Evolutionary conservation across 2,888 invertebrate genomes (phyloP), one percentile per base, ranked within the genome.

Genomic region (Gari tellinella): DNA sequence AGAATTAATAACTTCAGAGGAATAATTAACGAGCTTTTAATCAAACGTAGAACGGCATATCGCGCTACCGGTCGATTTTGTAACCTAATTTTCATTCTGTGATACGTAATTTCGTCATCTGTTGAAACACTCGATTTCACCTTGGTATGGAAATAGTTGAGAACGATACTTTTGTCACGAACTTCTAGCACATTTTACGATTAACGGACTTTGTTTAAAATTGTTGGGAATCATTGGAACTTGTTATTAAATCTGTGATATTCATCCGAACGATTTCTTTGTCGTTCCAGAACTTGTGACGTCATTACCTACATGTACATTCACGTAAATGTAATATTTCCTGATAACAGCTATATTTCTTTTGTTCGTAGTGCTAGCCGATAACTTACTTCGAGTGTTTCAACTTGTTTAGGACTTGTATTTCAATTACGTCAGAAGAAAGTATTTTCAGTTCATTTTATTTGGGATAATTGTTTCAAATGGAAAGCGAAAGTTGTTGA

Each of bases 71-170:
- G 78, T 55, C 53, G 69, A 67, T 61, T 60, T 72, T 21, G 31
- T 73, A 62, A 78, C 70, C 78, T 63, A 73, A 52, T 77, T 70
- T 46, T 60, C 40, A 56, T 66, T 58, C 55, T 70, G 69, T 67
- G 68, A 68, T 65, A 68, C 74, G 77, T 75, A 74, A 80, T 82
- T 82, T 82, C 82, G 72, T 82, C 82, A 82, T 80, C 65, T 78
- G 73, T 72, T 80, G 82, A 77, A 82, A 82, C 77, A 72, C 69
- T 75, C 72, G 79, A 74, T 80, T 80, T 72, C 80, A 66, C 68
- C 64, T 78, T 68, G 81, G 75, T 64, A 70, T 78, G 78, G 68
- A 70, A 77, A 78, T 53, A 66, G 48, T 60, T 63, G 41, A 43
- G 37, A 26, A 56, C 51, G 43, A 67, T 63, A 43, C 41, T 45